Conservation (phyloP, 1,140 invertebrate species). For the Chelonus insularis region DNA sequence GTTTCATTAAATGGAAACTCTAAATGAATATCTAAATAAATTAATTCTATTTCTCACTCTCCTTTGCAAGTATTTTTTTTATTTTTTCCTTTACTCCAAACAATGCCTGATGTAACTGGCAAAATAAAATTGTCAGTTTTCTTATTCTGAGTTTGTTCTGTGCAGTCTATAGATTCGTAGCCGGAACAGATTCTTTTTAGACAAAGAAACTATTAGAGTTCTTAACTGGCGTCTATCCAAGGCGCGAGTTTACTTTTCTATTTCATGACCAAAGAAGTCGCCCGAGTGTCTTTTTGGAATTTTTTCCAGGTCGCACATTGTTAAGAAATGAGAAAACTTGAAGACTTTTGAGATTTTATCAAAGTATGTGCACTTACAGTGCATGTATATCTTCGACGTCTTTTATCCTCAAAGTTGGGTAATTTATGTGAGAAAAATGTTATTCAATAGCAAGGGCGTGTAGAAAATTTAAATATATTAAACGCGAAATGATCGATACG, state of each 20-base stretch:
- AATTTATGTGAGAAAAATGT: no score
- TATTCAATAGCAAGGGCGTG: no score
- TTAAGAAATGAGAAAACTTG: conserved; percentile 1
- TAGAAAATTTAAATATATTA: no score
- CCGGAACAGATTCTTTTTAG: background rate
- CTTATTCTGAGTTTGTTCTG: background rate
- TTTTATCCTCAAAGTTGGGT: no score
- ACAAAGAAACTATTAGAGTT: conserved; percentile 19
- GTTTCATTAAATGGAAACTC: no score
- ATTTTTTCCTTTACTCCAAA: no score
- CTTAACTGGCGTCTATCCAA: conserved; percentile 7
- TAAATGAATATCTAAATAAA: no score
- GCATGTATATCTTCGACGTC: no score
- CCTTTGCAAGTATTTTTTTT: background rate
- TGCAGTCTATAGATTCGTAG: background rate
- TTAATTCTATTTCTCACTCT: no score
- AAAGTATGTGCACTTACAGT: background rate
- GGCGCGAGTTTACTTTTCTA: conserved; percentile 12
- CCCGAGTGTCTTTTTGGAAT: conserved; percentile 1
- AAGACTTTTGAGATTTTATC: background rate
- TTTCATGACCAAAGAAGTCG: conserved; percentile 8
- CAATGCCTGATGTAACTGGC: background rate
- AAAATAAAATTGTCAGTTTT: background rate
- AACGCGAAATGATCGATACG: no score
- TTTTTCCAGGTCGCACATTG: background rate